Evolutionary conservation across 2,113 vertebrate species (phyloP).

Genomic region (Ailuropoda melanoleuca): DNA sequence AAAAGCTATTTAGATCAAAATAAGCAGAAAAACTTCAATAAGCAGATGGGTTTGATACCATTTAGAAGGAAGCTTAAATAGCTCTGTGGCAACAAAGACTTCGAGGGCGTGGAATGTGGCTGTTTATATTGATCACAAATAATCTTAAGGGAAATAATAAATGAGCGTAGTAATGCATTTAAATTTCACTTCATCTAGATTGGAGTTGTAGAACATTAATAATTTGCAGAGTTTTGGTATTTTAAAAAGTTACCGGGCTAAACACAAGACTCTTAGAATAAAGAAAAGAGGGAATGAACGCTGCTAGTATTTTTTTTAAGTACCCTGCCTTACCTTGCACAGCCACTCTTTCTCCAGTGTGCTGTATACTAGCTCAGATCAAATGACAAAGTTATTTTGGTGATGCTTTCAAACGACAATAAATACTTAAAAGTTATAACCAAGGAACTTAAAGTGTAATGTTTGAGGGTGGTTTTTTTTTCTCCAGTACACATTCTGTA

Average conservation of each 20-base stretch:
- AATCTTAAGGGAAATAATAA: conserved; percentile 2
- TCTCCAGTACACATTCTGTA: background rate
- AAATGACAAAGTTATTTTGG: conserved; percentile 18
- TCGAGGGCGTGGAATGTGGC: background rate
- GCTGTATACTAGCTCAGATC: background rate
- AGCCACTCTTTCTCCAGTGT: background rate
- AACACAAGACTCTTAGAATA: background rate
- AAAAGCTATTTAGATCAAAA: background rate
- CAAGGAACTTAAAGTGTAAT: background rate
- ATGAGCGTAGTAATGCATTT: background rate
- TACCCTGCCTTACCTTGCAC: background rate
- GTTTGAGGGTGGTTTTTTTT: background rate
- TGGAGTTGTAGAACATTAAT: background rate
- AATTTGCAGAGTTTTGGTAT: background rate
- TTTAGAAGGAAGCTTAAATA: background rate
- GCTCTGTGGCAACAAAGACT: background rate
- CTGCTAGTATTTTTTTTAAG: background rate
- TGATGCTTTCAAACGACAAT: background rate
- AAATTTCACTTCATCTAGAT: conserved; percentile 15
- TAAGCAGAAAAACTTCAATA: background rate
- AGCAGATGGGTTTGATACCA: background rate
- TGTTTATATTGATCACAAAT: background rate
- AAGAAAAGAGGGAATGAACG: background rate
- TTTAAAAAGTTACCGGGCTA: background rate
- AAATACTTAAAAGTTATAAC: background rate